Evolutionary conservation across 2,888 invertebrate species (phyloP), one percentile per base, ranked within the genome.

Genomic region (Notodonta ziczac): DNA sequence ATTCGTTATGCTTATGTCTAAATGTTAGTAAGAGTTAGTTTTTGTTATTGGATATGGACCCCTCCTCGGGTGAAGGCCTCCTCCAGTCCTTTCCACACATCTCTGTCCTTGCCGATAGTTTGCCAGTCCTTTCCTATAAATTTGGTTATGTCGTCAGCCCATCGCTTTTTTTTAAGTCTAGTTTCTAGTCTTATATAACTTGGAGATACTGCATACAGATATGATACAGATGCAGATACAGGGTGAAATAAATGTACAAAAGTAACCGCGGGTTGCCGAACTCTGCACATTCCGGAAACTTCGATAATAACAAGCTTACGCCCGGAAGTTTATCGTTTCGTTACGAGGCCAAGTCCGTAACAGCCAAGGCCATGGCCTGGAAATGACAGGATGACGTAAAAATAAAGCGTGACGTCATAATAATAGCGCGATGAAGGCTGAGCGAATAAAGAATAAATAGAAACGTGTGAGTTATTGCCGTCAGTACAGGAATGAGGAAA

Each of bases 271-370:
- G 13, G 4, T 46, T 46, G n/a, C n/a, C 42, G 42, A 62, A 61
- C 54, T 59, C 58, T 56, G 12, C n/a, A 9, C 14, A 24, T 58
- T 50, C 58, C 32, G 35, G 53, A 60, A 73, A 72, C 59, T 66
- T 67, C 7, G 39, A 57, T 58, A 61, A 70, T 72, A 73, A 72
- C 65, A 72, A 68, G 65, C 72, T 77, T 69, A 69, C 50, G 66
- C 64, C 55, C 59, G 54, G 59, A 73, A 78, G 71, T 81, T 81
- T 77, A 74, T 73, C 66, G 57, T 70, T 71, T 66, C 63, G 59
- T 74, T 69, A 59, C 66, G 70, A 66, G 69, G 66, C 32, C 46
- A 69, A 60, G 61, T 67, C 39, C 48, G 56, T 59, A 55, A 60
- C 44, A 50, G 58, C 12, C 40, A 24, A 58, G 51, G 53, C 35